Base-by-base conservation (phyloP, 2,888 invertebrate species). In the Sycophila texana region DNA sequence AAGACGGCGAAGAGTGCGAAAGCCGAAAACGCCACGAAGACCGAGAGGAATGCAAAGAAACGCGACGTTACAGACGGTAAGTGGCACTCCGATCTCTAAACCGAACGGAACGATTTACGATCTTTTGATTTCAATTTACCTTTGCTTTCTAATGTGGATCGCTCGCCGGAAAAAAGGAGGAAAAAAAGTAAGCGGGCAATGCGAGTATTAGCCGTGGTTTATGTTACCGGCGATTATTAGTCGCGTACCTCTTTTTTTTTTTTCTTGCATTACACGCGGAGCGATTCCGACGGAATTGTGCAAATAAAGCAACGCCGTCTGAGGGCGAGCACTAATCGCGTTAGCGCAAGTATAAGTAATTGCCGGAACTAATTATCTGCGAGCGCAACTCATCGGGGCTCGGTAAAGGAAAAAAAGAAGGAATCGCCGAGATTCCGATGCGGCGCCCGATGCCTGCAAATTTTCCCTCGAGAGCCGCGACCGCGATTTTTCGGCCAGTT, bases 351-450 rank as follows among this genome's bases (percentile, higher is more conserved):
- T 57, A n/a, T n/a, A 71, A 75, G 14, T 80, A 73, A 80, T 60
- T 74, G 53, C 72, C 68, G 76, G 67, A 73, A 80, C 74, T 68
- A 70, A 77, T 77, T 60, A 61, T 58, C 58, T 53, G 30, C 47
- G 57, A n/a, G 39, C 79, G 61, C 61, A 75, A 72, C 60, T 67
- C 67, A 58, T 65, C 70, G 57, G 53, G 5, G 51, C 30, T 30
- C 18, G 30, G n/a, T n/a, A n/a, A 63, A n/a, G 20, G 13, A 3
- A 22, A 22, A 5, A 60, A 60, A 20, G 1, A 60, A 16, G 4
- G 22, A 20, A 58, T 53, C n/a, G n/a, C 53, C n/a, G 20, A 2
- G 20, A 22, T 60, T 26, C 60, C 13, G 39, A 22, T 13, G 61
- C 10, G 18, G 20, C 39, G 4, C 61, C 3, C 10, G 47, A 26